Evolutionary conservation across 30 jellyfish, hydroid and myxozoan genomes (phyloP).

Genomic region (Hydractinia symbiolongicarpus): DNA sequence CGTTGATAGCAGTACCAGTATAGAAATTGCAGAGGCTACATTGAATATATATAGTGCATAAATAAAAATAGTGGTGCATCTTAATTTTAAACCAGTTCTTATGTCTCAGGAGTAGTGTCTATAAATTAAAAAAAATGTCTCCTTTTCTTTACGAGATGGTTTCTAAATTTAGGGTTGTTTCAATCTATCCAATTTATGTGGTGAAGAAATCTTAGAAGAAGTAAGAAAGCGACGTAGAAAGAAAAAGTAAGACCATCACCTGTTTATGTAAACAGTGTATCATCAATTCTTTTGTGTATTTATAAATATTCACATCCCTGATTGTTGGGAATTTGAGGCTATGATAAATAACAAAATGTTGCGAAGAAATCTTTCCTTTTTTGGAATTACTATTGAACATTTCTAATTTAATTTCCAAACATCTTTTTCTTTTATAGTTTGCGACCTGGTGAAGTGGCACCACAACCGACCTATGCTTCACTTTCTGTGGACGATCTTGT

Average conservation of each 20-base stretch:
- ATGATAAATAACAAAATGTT: no score
- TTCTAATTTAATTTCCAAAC: background rate
- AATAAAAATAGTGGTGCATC: no score
- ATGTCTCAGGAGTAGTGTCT: no score
- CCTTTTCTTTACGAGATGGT: background rate
- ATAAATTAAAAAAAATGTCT: no score
- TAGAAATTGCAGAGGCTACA: no score
- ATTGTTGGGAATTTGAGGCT: no score
- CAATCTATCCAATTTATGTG: conserved; percentile 18
- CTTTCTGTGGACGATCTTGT: background rate
- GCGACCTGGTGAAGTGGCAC: background rate
- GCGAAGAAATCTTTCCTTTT: background rate
- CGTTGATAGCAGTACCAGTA: no score
- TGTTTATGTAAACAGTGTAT: background rate
- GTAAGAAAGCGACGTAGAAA: conserved; percentile 2
- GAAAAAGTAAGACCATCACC: background rate
- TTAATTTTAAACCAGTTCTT: no score
- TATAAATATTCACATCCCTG: no score
- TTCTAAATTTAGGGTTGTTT: conserved; percentile 10
- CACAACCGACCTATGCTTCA: background rate
- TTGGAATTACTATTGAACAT: background rate
- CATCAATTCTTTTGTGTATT: no score
- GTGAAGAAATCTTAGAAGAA: conserved; percentile 15
- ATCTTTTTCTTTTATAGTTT: background rate
- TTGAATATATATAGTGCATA: no score